phyloP scores from a whole-genome alignment of 2,888 invertebrate genomes.

The Mimumesa dahlbomi region DNA sequence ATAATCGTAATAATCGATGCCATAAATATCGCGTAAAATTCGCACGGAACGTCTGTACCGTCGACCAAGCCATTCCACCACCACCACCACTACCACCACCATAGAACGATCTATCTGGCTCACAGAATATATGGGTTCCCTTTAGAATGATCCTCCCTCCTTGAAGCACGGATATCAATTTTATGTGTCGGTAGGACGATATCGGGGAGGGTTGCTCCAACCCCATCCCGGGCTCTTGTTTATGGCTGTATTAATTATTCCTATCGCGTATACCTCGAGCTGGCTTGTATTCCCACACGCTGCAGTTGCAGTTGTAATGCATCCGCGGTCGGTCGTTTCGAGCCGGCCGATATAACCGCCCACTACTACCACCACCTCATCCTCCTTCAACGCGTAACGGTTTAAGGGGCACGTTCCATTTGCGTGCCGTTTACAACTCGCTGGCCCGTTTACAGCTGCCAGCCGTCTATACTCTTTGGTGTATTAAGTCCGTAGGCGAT shows the following conservation, averaged over 20 bases:
- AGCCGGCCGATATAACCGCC: constrained; percentile 57
- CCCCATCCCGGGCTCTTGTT: constrained; percentile 66
- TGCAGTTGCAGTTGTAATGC: constrained; percentile 65
- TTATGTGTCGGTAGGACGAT: constrained; percentile 73
- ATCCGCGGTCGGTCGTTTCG: constrained; percentile 62
- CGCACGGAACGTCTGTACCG: constrained; percentile 25
- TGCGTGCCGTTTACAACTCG: constrained; percentile 64
- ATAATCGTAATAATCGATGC: constrained; percentile 19
- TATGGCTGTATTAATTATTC: constrained; percentile 79
- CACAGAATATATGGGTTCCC: constrained; percentile 28
- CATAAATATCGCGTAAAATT: constrained; percentile 37
- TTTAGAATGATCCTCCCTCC: constrained; percentile 46
- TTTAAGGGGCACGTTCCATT: constrained; percentile 66
- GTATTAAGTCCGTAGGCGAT: constrained; percentile 27
- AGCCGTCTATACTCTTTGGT: constrained; percentile 20
- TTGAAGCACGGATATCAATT: constrained; percentile 73
- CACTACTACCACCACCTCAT: constrained; percentile 3
- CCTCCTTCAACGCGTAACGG: constrained; percentile 27
- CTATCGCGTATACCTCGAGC: constrained; percentile 73
- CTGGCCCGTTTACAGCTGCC: constrained; percentile 47
- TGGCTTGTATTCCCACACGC: constrained; percentile 63
- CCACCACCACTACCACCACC: constrained; percentile 6
- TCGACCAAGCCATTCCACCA: no score
- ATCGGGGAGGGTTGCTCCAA: constrained; percentile 56
- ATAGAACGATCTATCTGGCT: constrained; percentile 32